Conservation (phyloP, 1,140 invertebrate genomes). For the Sminthurides bifidus region DNA sequence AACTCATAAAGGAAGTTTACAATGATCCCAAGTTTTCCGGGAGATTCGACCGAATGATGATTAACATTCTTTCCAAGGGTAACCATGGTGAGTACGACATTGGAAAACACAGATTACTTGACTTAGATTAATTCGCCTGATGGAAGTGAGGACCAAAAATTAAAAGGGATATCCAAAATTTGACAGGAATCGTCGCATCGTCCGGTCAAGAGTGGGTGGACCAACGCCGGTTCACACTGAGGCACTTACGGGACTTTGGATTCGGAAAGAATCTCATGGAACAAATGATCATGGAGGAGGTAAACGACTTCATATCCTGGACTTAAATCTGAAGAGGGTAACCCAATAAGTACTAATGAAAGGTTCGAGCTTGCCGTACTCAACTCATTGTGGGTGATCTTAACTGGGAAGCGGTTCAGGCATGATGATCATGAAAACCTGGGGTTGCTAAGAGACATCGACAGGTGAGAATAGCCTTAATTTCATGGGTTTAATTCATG, state of each 20-base stretch:
- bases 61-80: constrained; percentile 1
- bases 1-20: constrained; percentile 17
- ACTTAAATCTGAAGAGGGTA: not conserved
- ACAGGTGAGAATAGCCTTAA: not conserved
- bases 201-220: constrained; percentile 47
- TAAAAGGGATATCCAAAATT: not conserved
- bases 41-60: not conserved
- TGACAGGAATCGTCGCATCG: not conserved
- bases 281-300: constrained; percentile 16
- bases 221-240: constrained; percentile 17
- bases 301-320: constrained; percentile 16
- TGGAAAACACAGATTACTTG: not conserved
- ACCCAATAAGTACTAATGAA: not conserved
- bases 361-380: constrained; percentile 9
- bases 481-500: not conserved
- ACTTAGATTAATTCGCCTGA: no score
- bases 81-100: no score
- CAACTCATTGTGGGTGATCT: constrained; percentile 18
- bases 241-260: constrained; percentile 23
- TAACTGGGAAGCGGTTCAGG: constrained; percentile 8
- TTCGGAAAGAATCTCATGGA: constrained; percentile 28
- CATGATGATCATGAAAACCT: not conserved
- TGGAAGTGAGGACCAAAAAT: not conserved
- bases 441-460: not conserved
- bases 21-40: constrained; percentile 12